These are phyloP conservation scores for Bimastos eiseni DNA, from an alignment of 2,888 invertebrate species.

Conservation along the genomic window DNA sequence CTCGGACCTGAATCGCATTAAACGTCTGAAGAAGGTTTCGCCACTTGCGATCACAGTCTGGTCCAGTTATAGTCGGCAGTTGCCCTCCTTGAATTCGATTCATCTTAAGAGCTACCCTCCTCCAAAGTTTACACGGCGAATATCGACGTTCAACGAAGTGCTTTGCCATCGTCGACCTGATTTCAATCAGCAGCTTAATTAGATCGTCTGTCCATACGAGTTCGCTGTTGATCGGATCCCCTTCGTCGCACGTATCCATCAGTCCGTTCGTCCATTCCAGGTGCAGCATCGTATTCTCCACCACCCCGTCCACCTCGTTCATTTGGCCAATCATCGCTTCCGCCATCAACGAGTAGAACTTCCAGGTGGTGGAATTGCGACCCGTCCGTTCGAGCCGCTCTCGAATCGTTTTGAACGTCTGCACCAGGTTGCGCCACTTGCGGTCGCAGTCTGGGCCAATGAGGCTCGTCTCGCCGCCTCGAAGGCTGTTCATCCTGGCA, in stretches of 20 bases:
- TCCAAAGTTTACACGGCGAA: background rate
- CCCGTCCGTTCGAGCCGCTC: constrained; percentile 18
- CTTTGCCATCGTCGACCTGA: background rate
- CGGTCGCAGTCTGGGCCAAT: constrained; percentile 9
- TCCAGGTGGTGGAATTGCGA: background rate
- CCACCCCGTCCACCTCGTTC: background rate
- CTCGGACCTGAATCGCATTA: background rate
- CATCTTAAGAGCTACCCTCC: background rate
- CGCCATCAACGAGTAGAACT: constrained; percentile 18
- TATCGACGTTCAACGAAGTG: background rate
- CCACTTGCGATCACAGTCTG: constrained; percentile 22
- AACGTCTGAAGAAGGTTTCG: constrained; percentile 21
- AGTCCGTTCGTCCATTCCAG: background rate
- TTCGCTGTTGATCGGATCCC: background rate
- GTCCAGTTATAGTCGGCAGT: background rate
- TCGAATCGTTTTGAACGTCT: background rate
- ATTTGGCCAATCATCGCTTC: background rate
- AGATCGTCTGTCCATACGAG: background rate
- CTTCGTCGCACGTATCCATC: background rate
- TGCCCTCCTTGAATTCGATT: background rate
- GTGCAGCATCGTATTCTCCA: background rate
- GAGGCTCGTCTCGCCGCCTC: constrained; percentile 1
- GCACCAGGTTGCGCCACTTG: constrained; percentile 21
- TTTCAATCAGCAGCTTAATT: background rate
- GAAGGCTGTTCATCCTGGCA: background rate